Base-by-base conservation (phyloP, 2,888 invertebrate genomes). In the Resseliella maxima region DNA sequence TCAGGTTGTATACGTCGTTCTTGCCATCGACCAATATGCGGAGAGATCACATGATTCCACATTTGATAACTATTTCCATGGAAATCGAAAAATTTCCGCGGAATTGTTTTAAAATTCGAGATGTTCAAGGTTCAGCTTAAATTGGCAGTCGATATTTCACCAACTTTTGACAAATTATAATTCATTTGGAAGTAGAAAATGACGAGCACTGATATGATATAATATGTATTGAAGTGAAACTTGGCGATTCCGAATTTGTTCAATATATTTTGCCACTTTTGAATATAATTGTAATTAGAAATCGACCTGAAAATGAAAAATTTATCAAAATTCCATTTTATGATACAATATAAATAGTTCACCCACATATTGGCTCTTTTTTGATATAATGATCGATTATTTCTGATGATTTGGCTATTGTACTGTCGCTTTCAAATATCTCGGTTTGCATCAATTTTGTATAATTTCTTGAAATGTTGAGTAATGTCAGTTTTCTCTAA, bases 121-220 rank as follows among this genome's bases (percentile, higher is more conserved):
- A 31, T 31, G 18, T 18, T 72, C 31, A 15, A 27, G 0, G 1
- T 31, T 1, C 15, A 5, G 0, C 5, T 10, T 3, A 10, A 5
- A 24, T 3, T 3, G 3, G n/a, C 0, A 3, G 3, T 1, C 24
- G 24, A 59, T 6, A 31, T 15, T 10, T 72, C 15, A 1, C 15
- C 72, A 72, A 72, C 31, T 0, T 1, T 72, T 31, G 72, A 35
- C 5, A 31, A 2, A 15, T 72, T 72, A 15, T 31, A 15, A n/a
- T 72, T 31, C 72, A 31, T 72, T 72, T 72, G 72, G 35, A 72
- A 15, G 72, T 31, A 72, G n/a, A 72, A 72, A 15, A 72, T 31
- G n/a, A 31, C 72, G 15, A 72, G 35, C 3, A 72, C 31, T 3
- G 31, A 31, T 31, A 72, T 72, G 1, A 72, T 72, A 35, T 72